Evolutionary conservation across 2,888 invertebrate genomes (phyloP), one percentile per base, ranked within the genome.

Genomic region (Sesia apiformis): DNA sequence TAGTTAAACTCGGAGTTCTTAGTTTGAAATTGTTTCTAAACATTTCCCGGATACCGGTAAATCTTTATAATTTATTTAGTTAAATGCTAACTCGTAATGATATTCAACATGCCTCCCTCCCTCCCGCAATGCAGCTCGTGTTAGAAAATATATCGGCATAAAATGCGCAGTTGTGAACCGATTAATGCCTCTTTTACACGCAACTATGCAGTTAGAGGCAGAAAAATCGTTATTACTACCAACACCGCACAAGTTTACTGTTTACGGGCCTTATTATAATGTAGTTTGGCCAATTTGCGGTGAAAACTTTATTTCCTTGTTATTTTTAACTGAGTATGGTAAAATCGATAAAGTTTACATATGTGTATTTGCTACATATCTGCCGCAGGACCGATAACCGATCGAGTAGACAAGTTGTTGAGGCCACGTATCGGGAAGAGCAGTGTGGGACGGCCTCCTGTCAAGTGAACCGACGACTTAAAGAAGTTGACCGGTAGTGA

Each of bases 181-280:
- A 84, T 83, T 82, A 83, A 84, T 84, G 84, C 70, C 61, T 57
- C 58, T 63, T 66, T 58, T 66, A 58, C 84, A 84, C 84, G 84
- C 84, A 68, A 84, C 72, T 64, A 63, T 77, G 78, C 79, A 78
- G 75, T 78, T 78, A 76, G 64, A 67, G 63, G 63, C 50, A 50
- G 50, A 50, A 50, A 50, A 50, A 50, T 39, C 39, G 50, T 50
- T 46, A 46, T 46, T 46, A 46, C 46, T 8, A n/a, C 46, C 46
- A 46, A 46, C 8, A 46, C 46, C 46, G 46, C 23, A 46, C 46
- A 46, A 46, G 8, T 46, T 4, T 23, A 46, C 4, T 46, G 46
- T 57, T 53, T 52, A 41, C 52, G 49, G 53, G 57, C 42, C 57
- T 57, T 54, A 53, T 54, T 56, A 56, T 56, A 52, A 52, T 56